Base-by-base conservation (phyloP, 2,113 vertebrate species). In the Sclerurus mexicanus region DNA sequence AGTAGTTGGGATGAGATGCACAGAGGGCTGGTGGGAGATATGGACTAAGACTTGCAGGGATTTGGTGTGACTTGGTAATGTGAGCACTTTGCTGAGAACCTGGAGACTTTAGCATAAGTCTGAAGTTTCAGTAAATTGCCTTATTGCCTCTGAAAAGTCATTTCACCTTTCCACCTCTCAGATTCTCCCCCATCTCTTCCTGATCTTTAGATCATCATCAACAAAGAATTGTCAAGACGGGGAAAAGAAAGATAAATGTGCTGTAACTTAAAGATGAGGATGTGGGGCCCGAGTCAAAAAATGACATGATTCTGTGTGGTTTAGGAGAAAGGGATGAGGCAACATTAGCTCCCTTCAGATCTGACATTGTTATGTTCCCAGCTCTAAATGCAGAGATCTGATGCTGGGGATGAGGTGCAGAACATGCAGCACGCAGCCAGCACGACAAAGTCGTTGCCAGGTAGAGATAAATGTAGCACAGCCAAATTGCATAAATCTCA, bases 401-500 rank as follows among this genome's bases (percentile, higher is more conserved):
- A 66, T 86, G 68, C 52, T 87, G 66, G n/a, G 47, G 66, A 74
- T 71, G 58, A 92, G n/a, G 58, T 73, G 89, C 85, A 92, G 66
- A 94, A 93, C 24, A 6, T 87, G 88, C 77, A 89, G 76, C 83
- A 56, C 1, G 7, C 83, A 90, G 93, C 56, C 53, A 90, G 64
- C 58, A 75, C 0, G 20, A 74, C n/a, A 69, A 90, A 95, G 58
- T 85, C 13, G 21, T 86, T 92, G 90, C 90, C 83, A 93, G 88
- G 86, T 81, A 85, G 80, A 93, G 73, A 89, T 79, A 93, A 96
- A 92, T 68, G 73, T 72, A 93, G 77, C 73, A 60, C 73, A 92
- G 53, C 10, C 3, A 20, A 90, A 71, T 94, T 79, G 81, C n/a
- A 73, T 92, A 90, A 95, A 92, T 15, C 55, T 42, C 15, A 59